A percentile compares a stretch with the other conserved stretches of the same genome.
phyloP scores from a whole-genome alignment of 2,113 vertebrate genomes.

The Saccopteryx leptura region DNA sequence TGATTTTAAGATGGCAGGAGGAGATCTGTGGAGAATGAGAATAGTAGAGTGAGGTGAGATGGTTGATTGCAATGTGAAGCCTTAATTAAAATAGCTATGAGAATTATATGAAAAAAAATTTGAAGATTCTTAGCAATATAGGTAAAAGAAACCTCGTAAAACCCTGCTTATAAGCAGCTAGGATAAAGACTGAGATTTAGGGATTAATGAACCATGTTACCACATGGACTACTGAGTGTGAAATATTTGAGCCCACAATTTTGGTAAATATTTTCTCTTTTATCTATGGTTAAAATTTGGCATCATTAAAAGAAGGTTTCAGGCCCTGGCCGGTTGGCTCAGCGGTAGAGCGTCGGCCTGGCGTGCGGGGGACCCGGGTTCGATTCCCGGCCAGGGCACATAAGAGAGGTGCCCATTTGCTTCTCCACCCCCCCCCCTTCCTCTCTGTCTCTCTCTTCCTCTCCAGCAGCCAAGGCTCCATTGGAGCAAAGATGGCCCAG shows the following conservation, averaged over 20 bases:
- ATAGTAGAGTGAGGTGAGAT: background rate
- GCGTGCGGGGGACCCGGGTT: no score
- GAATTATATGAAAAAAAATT: background rate
- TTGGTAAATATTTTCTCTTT: background rate
- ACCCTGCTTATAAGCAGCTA: background rate
- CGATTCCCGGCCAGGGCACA: no score
- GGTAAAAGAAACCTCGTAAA: conserved; percentile 5
- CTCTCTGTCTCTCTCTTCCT: no score
- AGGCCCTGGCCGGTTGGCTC: no score
- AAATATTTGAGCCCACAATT: background rate
- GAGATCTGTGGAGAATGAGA: background rate
- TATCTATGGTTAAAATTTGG: background rate
- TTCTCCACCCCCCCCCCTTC: no score
- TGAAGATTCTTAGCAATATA: background rate
- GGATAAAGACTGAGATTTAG: background rate
- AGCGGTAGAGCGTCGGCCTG: no score
- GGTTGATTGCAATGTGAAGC: background rate
- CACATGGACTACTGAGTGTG: background rate
- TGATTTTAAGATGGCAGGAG: background rate
- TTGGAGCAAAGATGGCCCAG: no score
- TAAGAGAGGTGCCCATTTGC: no score
- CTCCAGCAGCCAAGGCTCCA: no score
- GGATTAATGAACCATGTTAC: background rate
- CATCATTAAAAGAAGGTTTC: background rate
- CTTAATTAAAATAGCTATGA: background rate